phyloP scores from a whole-genome alignment of 1,140 invertebrate genomes.

The Drosophila bipectinata region DNA sequence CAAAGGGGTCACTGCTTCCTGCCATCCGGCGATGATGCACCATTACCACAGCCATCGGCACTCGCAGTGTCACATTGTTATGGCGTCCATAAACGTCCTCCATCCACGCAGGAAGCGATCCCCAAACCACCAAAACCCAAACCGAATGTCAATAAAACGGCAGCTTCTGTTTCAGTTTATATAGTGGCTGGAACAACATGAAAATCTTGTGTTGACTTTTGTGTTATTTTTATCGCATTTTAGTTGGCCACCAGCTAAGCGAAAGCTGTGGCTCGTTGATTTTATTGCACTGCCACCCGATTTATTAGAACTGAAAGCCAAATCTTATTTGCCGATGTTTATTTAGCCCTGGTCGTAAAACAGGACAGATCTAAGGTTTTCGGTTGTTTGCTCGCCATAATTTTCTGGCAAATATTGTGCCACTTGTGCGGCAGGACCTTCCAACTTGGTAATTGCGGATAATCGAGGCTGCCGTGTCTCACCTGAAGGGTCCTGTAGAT shows the following conservation, averaged over 20 bases:
- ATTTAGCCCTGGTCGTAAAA: slow-evolving; percentile 50
- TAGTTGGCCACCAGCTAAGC: slow-evolving; percentile 59
- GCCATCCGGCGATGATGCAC: slow-evolving; percentile 12
- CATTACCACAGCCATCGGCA: slow-evolving; percentile 53
- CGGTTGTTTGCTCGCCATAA: slow-evolving; percentile 22
- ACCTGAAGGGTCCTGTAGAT: slow-evolving; percentile 12
- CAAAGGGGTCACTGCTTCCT: slow-evolving; percentile 35
- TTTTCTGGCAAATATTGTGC: slow-evolving; percentile 6
- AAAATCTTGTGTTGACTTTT: slow-evolving; percentile 67
- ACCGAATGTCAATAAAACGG: slow-evolving; percentile 67
- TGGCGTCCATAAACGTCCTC: slow-evolving; percentile 54
- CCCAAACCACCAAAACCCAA: slow-evolving; percentile 31
- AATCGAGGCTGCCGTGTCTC: slow-evolving; percentile 16
- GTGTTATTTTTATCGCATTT: slow-evolving; percentile 74
- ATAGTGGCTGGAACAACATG: slow-evolving; percentile 12
- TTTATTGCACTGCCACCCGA: slow-evolving; percentile 69
- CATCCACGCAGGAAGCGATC: slow-evolving; percentile 39
- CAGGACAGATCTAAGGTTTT: slow-evolving; percentile 19
- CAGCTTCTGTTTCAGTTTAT: slow-evolving; percentile 25
- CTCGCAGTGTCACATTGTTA: slow-evolving; percentile 55
- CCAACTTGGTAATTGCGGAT: slow-evolving; percentile 6
- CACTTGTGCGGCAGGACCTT: slow-evolving; percentile 21
- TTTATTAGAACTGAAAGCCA: slow-evolving; percentile 69
- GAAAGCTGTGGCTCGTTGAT: slow-evolving; percentile 51
- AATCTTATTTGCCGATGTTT: slow-evolving; percentile 73